Conservation (phyloP, 2,797 vertebrate genomes). For the Siniperca obscura region DNA sequence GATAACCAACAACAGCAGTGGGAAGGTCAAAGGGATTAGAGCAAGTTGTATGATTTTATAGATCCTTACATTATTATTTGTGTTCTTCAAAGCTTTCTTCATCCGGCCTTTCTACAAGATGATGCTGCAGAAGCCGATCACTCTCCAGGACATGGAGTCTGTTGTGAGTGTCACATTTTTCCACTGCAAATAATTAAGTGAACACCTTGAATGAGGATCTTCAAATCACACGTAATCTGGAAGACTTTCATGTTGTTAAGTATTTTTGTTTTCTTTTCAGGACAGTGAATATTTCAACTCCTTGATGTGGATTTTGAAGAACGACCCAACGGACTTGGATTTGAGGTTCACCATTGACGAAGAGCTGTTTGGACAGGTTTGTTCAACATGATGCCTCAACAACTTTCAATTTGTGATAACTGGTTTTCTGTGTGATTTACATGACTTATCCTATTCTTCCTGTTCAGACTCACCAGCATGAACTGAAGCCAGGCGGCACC, state of each 20-base stretch:
- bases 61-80: constrained; percentile 25
- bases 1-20: neutral
- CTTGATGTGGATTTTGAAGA: constrained; percentile 96
- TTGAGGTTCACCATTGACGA: constrained; percentile 95
- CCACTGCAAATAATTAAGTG: neutral
- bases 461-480: constrained; percentile 94
- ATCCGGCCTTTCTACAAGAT: constrained; percentile 99
- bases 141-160: constrained; percentile 96
- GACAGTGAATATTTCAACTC: constrained; percentile 98
- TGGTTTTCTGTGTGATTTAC: constrained; percentile 19
- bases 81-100: constrained; percentile 90
- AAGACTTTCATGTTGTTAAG: neutral
- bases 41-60: neutral
- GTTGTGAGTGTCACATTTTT: constrained; percentile 87
- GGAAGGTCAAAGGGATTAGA: neutral
- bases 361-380: constrained; percentile 97
- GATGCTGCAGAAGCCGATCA: constrained; percentile 97
- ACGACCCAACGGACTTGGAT: constrained; percentile 95
- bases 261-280: constrained; percentile 74
- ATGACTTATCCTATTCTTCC: neutral
- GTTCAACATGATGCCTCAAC: constrained; percentile 3
- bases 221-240: neutral
- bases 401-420: neutral
- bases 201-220: neutral
- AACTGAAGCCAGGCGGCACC: constrained; percentile 91